Percentiles rank a stretch among this genome's conserved stretches.
Evolutionary conservation across 2,797 vertebrate species (phyloP).

Genomic region (Sciurus carolinensis): DNA sequence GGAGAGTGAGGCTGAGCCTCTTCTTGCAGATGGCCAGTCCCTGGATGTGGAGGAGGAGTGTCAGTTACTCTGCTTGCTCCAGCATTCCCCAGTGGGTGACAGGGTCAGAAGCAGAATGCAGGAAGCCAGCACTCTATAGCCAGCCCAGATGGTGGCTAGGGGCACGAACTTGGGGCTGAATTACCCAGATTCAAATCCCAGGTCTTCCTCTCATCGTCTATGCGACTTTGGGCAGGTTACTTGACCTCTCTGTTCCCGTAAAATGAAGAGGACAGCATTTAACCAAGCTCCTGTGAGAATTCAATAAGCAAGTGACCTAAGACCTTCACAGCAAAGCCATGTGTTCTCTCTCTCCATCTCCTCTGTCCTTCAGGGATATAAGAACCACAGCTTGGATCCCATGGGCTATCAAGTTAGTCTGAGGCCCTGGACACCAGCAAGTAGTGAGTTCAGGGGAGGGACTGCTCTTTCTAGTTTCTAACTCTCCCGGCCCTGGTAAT

Average conservation of each 20-base stretch:
- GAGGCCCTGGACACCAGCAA: background rate
- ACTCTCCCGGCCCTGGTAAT: background rate
- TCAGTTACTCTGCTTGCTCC: rapidly evolving
- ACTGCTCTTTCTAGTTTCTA: background rate
- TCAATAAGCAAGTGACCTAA: background rate
- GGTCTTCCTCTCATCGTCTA: background rate
- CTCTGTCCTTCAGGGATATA: background rate
- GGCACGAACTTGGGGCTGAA: background rate
- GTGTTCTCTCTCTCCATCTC: background rate
- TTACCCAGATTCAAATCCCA: background rate
- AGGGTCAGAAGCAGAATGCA: background rate
- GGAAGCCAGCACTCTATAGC: background rate
- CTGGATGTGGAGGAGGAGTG: background rate
- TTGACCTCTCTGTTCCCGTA: background rate
- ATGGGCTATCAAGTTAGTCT: background rate
- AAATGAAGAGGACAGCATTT: background rate
- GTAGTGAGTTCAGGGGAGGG: background rate
- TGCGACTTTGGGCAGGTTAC: background rate
- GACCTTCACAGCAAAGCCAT: background rate
- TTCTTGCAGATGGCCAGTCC: background rate
- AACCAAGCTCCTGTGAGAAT: background rate
- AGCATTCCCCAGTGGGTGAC: background rate
- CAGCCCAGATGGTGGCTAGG: background rate
- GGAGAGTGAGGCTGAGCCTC: background rate
- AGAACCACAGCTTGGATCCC: background rate